Base-by-base conservation (phyloP, 2,888 invertebrate species). In the Dorcus parallelipipedus region DNA sequence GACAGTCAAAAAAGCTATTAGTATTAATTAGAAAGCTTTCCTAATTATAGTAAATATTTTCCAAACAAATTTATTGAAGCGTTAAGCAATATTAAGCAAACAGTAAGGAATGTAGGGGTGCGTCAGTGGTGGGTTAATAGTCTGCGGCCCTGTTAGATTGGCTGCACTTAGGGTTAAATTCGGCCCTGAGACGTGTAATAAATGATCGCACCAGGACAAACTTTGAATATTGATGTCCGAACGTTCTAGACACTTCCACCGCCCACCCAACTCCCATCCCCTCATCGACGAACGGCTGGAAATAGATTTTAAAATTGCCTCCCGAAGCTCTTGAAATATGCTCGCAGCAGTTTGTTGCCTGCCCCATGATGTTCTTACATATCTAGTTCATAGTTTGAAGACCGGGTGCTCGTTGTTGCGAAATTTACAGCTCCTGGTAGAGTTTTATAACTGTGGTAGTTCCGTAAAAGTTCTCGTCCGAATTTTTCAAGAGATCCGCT, bases 171-270 rank as follows among this genome's bases (percentile, higher is more conserved):
- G 69, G 20, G 64, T 67, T 65, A 66, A 63, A 66, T 66, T 66
- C 62, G 67, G 43, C 47, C 51, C 66, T 64, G 67, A 71, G 73
- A 71, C 72, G 68, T 72, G 69, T 76, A 76, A 77, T 75, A 77
- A 76, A 77, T 75, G 76, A 75, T 76, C 72, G 69, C 66, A 66
- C 64, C 64, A 68, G 69, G 73, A 76, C 76, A 72, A 73, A 73
- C 72, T 75, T 75, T 75, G 77, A 76, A 76, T 77, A 76, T 76
- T 76, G 76, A 77, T 77, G 76, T 71, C 69, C 70, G 67, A 71
- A 72, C 69, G 71, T 69, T 71, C 71, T 60, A 69, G 69, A 69
- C 72, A 68, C 69, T 66, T 69, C 67, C 64, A 65, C 66, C 64
- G 69, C 66, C 67, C 65, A 67, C 40, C 38, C 50, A 14, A 5